Evolutionary conservation across 2,113 vertebrate genomes (phyloP), one percentile per base, ranked within the genome.

Genomic region (Triplophysa tibetana): DNA sequence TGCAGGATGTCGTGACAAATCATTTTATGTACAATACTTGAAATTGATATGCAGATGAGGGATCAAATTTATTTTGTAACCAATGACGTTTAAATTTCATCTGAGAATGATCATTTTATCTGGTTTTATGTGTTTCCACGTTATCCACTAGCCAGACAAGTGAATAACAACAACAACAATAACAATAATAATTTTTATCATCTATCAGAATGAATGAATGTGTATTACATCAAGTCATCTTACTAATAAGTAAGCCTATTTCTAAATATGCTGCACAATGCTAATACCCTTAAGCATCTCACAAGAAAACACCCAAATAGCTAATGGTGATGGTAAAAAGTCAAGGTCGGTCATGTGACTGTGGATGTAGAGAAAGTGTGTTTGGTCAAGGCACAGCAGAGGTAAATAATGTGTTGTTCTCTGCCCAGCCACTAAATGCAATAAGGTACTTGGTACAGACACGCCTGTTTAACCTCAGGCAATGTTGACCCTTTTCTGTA

Each of bases 41-140:
- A 8, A 8, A 1, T 9, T 58, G 16, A 16, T n/a, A 11, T 13
- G 38, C 14, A 41, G 3, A 13, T 61, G 4, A 13, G 8, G 33
- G 7, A 7, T 45, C 8, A 45, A 21, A 26, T 17, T 4, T 48
- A 19, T 75, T 50, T 75, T 74, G 14, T 58, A 23, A 16, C 13
- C 41, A 75, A 75, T 58, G 58, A 17, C 41, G 41, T 63, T 75
- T 26, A 62, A 21, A 75, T 62, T 21, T 45, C 41, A 75, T 3
- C 4, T 26, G 33, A 48, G 14, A 48, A 62, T 26, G 23, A 48
- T 75, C 0, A 13, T 21, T 54, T 7, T 5, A 8, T 52, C 29
- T 70, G 4, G 50, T 52, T 14, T 52, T 12, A 52, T 5, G 50
- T 52, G 2, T 12, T 45, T 45, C 43, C 43, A 45, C 9, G 43